These are phyloP conservation scores for Aurelia aurita DNA, from an alignment of 30 jellyfish, hydroid and myxozoan genomes.

Conservation along the genomic window DNA sequence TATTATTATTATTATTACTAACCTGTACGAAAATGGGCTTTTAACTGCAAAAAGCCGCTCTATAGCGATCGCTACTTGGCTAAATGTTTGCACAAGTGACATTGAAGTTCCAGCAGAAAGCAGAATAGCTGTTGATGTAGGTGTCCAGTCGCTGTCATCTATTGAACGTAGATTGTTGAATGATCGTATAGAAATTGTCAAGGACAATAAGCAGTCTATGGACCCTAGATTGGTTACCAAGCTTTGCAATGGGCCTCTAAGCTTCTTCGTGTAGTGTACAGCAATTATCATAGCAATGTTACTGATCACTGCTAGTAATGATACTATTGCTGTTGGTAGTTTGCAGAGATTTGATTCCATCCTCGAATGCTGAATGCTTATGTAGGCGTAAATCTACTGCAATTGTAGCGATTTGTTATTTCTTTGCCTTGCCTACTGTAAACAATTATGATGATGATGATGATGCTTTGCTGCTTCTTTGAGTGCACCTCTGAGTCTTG, in stretches of 20 bases:
- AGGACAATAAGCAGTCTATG: constrained; percentile 17
- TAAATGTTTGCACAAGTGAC: constrained; percentile 19
- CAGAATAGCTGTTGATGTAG: constrained; percentile 1
- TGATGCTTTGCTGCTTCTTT: too few relatives aligned
- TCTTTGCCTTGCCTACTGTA: too few relatives aligned
- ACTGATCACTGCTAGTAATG: not conserved
- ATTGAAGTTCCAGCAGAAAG: constrained; percentile 22
- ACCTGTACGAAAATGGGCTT: constrained; percentile 11
- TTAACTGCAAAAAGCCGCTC: constrained; percentile 28
- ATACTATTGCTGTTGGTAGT: constrained; percentile 23
- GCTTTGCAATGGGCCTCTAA: constrained; percentile 32
- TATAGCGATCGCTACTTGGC: constrained; percentile 23
- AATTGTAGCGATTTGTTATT: too few relatives aligned
- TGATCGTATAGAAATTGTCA: constrained; percentile 12
- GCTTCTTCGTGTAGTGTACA: constrained; percentile 13
- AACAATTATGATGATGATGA: too few relatives aligned
- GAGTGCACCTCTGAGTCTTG: too few relatives aligned
- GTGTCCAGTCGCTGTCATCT: not conserved
- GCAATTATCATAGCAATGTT: constrained; percentile 17
- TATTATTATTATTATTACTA: too few relatives aligned
- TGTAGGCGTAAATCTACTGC: too few relatives aligned
- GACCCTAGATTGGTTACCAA: constrained; percentile 34
- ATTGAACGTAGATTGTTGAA: constrained; percentile 4
- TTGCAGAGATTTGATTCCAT: constrained; percentile 4
- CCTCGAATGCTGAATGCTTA: too few relatives aligned